Evolutionary conservation across 1,140 invertebrate species (phyloP), one percentile per base, ranked within the genome.

Genomic region (Lepidurus arcticus): DNA sequence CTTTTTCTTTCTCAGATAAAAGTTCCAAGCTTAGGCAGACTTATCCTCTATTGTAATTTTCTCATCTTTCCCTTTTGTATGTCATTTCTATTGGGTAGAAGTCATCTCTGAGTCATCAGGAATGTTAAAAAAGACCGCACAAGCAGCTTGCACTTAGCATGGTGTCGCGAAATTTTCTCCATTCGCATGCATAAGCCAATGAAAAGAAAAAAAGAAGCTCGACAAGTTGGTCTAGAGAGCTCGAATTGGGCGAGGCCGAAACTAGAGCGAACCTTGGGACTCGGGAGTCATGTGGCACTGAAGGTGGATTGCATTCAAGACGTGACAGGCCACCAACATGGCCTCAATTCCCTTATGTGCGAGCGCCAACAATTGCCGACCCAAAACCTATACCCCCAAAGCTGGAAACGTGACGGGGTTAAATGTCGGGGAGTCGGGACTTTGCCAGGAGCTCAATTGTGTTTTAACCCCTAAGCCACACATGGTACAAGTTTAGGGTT

Each of bases 381-480:
- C 10, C 6, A 34, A 34, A 47, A 47, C 10, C 53, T 65, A 9
- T 65, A 65, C 53, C 53, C 21, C 53, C 34, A 34, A 65, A 65
- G 53, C 21, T 65, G 53, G 53, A 65, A 65, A 65, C 53, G 53
- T 65, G 53, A 65, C 53, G 3, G 53, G 53, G 53, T 65, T 65
- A 65, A 65, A 21, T 65, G 53, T 7, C 53, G 53, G 6, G 9
- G 53, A 21, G 16, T 7, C 16, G 53, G 13, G 21, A 21, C 53
- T 65, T 21, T 7, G 9, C 21, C 53, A 16, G 34, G 34, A 34
- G 53, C 53, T 65, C 53, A 65, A 13, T 65, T 65, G 53, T 7
- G 21, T 65, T 13, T 65, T n/a, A 13, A 11, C 45, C 21, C 21
- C 21, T 65, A 65, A 65, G 53, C 13, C 53, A 16, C 13, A 65